Percentiles rank a stretch among this genome's conserved stretches.
phyloP scores from a whole-genome alignment of 2,113 vertebrate genomes.

The Perccottus glenii region DNA sequence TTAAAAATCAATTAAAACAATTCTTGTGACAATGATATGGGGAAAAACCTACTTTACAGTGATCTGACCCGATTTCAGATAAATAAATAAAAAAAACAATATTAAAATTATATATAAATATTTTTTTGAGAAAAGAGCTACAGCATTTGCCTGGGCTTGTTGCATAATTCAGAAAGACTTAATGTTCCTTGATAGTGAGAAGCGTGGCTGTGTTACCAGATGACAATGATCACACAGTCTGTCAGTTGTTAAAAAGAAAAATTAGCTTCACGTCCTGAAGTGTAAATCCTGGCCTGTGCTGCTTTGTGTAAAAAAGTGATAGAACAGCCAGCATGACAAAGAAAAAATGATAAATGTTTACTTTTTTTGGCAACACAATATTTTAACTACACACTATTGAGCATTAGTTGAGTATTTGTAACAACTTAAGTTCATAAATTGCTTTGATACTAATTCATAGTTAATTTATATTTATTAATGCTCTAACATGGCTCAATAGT shows the following conservation, averaged over 20 bases:
- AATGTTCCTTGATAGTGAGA: conserved; percentile 45
- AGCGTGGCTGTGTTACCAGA: conserved; percentile 37
- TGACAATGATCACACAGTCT: conserved; percentile 48
- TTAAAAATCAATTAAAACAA: too few relatives aligned
- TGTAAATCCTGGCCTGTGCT: conserved; percentile 16
- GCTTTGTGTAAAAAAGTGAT: conserved; percentile 14
- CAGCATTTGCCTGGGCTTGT: conserved; percentile 9
- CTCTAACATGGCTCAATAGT: too few relatives aligned
- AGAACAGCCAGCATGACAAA: not conserved
- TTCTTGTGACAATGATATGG: too few relatives aligned
- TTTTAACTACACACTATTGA: too few relatives aligned
- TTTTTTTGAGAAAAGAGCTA: not conserved
- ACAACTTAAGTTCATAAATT: too few relatives aligned
- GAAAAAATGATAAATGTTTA: not conserved
- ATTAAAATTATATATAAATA: too few relatives aligned
- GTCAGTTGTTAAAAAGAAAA: conserved; percentile 28
- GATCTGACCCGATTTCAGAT: too few relatives aligned
- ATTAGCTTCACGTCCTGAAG: conserved; percentile 15
- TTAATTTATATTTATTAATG: not conserved
- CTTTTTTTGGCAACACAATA: too few relatives aligned
- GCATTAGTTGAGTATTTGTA: too few relatives aligned
- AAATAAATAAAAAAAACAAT: too few relatives aligned
- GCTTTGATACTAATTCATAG: not conserved
- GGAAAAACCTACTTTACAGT: too few relatives aligned
- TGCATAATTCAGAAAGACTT: conserved; percentile 49